These are phyloP conservation scores for Saguinus imperator DNA, from an alignment of 2,113 vertebrate species.

Conservation along the genomic window DNA sequence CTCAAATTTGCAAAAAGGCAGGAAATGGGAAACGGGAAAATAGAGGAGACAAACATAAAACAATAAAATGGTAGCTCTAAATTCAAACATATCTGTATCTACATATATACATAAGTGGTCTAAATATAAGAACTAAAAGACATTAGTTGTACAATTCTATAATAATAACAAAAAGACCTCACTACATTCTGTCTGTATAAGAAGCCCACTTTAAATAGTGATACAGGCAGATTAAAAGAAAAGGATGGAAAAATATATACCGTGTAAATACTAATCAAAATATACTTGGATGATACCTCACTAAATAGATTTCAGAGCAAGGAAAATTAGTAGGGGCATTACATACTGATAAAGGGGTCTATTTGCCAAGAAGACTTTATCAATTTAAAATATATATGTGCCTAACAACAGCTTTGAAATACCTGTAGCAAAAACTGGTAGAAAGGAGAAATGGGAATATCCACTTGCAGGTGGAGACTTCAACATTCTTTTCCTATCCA, in stretches of 20 bases:
- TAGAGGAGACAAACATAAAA: background rate
- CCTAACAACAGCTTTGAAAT: conserved; percentile 5
- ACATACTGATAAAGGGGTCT: background rate
- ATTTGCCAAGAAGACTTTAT: background rate
- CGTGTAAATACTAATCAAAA: background rate
- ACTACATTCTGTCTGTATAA: background rate
- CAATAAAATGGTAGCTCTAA: conserved; percentile 5
- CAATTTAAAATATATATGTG: conserved; percentile 1
- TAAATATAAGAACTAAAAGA: conserved; percentile 15
- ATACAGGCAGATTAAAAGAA: background rate
- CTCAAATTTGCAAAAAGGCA: background rate
- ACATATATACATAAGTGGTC: background rate
- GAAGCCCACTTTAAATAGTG: background rate
- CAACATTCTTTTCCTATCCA: background rate
- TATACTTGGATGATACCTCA: background rate
- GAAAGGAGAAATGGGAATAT: background rate
- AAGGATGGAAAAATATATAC: background rate
- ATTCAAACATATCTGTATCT: background rate
- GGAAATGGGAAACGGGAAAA: background rate
- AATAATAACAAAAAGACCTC: background rate
- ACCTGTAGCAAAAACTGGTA: background rate
- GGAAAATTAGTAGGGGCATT: background rate
- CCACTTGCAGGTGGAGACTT: background rate
- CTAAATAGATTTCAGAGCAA: background rate
- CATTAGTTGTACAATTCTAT: background rate